A percentile compares a stretch with the other conserved stretches of the same genome.
Conservation (phyloP, 1,140 invertebrate species). For the Himalopsyche phryganea region DNA sequence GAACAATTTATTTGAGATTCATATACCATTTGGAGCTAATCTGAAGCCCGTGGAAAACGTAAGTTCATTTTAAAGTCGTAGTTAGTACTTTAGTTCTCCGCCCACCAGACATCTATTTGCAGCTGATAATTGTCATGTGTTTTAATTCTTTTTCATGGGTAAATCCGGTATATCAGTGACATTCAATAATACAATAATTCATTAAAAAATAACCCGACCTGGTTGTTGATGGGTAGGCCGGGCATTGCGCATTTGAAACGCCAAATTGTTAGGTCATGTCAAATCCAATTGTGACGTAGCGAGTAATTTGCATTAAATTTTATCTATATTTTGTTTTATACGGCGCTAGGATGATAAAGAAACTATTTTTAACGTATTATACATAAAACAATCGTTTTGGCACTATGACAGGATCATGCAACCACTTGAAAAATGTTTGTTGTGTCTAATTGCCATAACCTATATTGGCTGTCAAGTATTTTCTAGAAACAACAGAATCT, state of each 20-base stretch:
- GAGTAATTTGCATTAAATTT: constrained; percentile 16
- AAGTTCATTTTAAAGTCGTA: constrained; percentile 15
- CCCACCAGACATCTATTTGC: constrained; percentile 26
- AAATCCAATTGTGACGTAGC: constrained; percentile 16
- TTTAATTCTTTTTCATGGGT: constrained; percentile 2
- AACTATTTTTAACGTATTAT: constrained; percentile 5
- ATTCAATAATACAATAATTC: not conserved
- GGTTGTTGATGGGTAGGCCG: no score
- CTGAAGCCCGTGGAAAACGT: constrained; percentile 7
- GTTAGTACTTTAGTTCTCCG: constrained; percentile 10
- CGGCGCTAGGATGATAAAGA: no score
- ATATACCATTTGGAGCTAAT: not conserved
- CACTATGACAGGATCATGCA: not conserved
- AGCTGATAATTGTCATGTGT: constrained; percentile 25
- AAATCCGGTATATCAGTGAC: not conserved
- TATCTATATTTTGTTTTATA: not conserved
- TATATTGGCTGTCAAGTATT: not conserved
- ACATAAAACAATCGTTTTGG: not conserved
- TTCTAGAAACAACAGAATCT: not conserved
- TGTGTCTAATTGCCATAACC: not conserved
- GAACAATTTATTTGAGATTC: not conserved
- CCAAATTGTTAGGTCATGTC: no score
- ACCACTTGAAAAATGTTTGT: not conserved
- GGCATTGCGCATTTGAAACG: no score
- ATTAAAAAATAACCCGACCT: not conserved